phyloP scores from a whole-genome alignment of 2,888 invertebrate species.

The Adelognathus sp. region DNA sequence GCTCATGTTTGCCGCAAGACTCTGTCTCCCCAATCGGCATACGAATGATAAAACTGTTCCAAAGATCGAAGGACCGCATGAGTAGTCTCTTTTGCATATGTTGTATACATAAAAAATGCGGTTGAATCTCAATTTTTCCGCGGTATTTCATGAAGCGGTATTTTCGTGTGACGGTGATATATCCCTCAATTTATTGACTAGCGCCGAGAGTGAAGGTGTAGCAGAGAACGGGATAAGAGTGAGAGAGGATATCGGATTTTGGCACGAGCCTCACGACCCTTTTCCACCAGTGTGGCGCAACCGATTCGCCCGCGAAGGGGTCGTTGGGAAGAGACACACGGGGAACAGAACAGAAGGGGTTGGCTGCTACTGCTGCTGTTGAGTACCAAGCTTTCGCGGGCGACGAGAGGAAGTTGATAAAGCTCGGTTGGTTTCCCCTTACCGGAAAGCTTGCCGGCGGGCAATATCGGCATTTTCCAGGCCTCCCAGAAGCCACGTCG shows the following conservation, averaged over 20 bases:
- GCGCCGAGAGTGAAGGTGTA: not conserved
- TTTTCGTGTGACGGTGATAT: constrained; percentile 19
- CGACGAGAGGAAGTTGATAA: constrained; percentile 55
- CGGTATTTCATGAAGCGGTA: constrained; percentile 19
- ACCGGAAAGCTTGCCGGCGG: constrained; percentile 32
- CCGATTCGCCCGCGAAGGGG: constrained; percentile 21
- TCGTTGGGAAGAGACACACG: constrained; percentile 15
- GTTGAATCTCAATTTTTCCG: constrained; percentile 51
- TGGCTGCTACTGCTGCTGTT: constrained; percentile 5
- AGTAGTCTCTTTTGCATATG: constrained; percentile 25
- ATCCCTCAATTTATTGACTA: constrained; percentile 46
- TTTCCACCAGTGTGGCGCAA: constrained; percentile 25
- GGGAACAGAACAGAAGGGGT: constrained; percentile 5
- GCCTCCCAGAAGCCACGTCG: constrained; percentile 33
- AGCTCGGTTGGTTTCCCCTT: constrained; percentile 40
- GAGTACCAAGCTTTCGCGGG: constrained; percentile 39
- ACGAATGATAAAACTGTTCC: too few species aligned
- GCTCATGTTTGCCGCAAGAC: too few species aligned
- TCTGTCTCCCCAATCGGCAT: too few species aligned
- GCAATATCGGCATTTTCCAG: constrained; percentile 52
- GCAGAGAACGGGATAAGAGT: not conserved
- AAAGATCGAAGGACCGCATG: constrained; percentile 9
- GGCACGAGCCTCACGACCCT: constrained; percentile 46
- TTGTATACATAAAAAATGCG: constrained; percentile 10
- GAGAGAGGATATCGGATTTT: constrained; percentile 47